Base-by-base conservation (phyloP, 2,797 vertebrate genomes). In the Rhabdomys pumilio region DNA sequence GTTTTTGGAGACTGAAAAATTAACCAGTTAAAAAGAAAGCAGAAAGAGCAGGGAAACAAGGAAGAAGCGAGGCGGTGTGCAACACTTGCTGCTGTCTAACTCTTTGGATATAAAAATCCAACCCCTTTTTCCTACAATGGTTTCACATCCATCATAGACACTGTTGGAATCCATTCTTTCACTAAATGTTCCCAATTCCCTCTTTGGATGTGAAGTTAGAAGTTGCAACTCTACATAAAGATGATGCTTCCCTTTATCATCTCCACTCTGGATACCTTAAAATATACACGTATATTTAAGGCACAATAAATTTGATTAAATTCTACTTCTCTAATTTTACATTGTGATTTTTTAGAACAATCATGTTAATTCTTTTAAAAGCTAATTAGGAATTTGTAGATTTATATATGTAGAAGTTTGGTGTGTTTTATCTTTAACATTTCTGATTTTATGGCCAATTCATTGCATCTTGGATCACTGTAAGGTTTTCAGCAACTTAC, bases 391-490 rank as follows among this genome's bases (percentile, higher is more conserved):
- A 87, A 85, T 55, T 53, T 3, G 53, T 67, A 57, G 2, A 92
- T 63, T 89, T 92, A 38, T 73, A 69, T 61, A 61, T 93, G n/a
- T 89, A 61, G 63, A 85, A 77, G 29, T 65, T 81, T 92, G 9
- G 17, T 59, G 12, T 41, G 63, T 20, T 75, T 77, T 83, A 3
- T 86, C 47, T 4, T n/a, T 86, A n/a, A 22, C 31, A 47, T 88
- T 84, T 82, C 80, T 81, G 31, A 6, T 53, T 88, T 76, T 65
- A 29, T 59, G 14, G 1, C 0, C 31, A 15, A 50, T 57, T 57
- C 24, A 6, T 72, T 87, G 9, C 12, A 31, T 17, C 44, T 79
- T 61, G 34, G 47, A 12, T 59, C 24, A 26, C 24, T 19, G 6
- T 61, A 29, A 26, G 12, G 80, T 67, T 83, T 69, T 79, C 29